Conservation (phyloP, 1,140 invertebrate genomes). For the Ceratina calcarata region DNA sequence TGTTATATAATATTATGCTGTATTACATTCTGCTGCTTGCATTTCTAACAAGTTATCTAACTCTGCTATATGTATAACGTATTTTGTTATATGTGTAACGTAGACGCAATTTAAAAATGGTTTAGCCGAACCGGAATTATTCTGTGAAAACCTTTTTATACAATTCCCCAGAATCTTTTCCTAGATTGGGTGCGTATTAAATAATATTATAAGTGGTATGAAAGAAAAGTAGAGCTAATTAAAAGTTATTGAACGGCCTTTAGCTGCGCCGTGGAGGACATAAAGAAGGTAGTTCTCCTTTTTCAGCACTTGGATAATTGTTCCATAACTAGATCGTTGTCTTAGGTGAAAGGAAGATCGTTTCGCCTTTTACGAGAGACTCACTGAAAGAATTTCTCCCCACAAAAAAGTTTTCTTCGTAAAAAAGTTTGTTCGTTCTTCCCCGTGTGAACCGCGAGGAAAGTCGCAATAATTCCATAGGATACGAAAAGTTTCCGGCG, state of each 20-base stretch:
- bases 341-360: not conserved
- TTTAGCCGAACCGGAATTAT: too few relatives aligned
- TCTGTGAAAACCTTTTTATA: too few relatives aligned
- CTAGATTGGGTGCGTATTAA: not conserved
- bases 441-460: constrained; percentile 15
- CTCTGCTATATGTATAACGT: too few relatives aligned
- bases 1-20: too few relatives aligned
- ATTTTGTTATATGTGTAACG: too few relatives aligned
- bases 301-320: constrained; percentile 29
- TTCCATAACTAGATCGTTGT: constrained; percentile 42
- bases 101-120: too few relatives aligned
- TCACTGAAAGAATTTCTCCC: constrained; percentile 32
- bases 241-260: not conserved
- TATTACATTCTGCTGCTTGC: too few relatives aligned
- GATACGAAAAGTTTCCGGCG: constrained; percentile 48
- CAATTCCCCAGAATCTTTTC: not conserved
- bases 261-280: not conserved
- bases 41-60: too few relatives aligned
- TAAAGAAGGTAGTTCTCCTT: not conserved
- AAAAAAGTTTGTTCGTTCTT: constrained; percentile 43
- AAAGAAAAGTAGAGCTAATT: not conserved
- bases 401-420: constrained; percentile 42
- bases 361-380: constrained; percentile 9
- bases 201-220: not conserved
- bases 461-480: constrained; percentile 54